phyloP scores from a whole-genome alignment of 2,113 vertebrate genomes.

The Formicarius rufipectus region DNA sequence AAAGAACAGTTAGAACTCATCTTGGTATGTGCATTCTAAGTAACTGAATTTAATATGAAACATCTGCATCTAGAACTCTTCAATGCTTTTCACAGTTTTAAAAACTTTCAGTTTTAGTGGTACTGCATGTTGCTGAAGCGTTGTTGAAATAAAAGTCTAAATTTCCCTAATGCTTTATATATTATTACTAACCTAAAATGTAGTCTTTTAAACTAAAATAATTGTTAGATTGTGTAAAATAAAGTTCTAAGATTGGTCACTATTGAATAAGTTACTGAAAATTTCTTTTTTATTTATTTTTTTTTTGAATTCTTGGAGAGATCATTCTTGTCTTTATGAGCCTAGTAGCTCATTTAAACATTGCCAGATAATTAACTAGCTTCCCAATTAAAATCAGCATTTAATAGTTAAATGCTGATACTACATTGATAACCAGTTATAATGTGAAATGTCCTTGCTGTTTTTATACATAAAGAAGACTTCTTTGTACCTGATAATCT shows the following conservation, averaged over 20 bases:
- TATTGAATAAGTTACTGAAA: neutral
- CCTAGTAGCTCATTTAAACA: neutral
- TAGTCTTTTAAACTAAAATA: neutral
- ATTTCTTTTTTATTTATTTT: neutral
- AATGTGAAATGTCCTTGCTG: neutral
- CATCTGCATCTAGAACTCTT: neutral
- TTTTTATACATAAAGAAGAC: neutral
- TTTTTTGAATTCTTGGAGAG: neutral
- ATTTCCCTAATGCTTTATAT: neutral
- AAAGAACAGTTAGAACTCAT: neutral
- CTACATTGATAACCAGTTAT: neutral
- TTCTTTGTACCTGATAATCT: neutral
- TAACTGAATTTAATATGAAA: neutral
- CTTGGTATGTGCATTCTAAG: neutral
- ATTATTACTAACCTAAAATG: neutral
- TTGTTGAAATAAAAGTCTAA: neutral
- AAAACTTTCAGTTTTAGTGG: neutral
- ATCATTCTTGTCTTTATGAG: neutral
- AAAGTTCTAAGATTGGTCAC: fast-evolving
- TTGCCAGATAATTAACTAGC: neutral
- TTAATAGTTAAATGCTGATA: neutral
- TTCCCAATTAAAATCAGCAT: neutral
- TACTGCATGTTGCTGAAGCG: neutral
- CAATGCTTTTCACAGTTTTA: neutral
- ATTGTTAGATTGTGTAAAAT: neutral